phyloP scores from a whole-genome alignment of 2,113 vertebrate species.

The Ranitomeya variabilis region DNA sequence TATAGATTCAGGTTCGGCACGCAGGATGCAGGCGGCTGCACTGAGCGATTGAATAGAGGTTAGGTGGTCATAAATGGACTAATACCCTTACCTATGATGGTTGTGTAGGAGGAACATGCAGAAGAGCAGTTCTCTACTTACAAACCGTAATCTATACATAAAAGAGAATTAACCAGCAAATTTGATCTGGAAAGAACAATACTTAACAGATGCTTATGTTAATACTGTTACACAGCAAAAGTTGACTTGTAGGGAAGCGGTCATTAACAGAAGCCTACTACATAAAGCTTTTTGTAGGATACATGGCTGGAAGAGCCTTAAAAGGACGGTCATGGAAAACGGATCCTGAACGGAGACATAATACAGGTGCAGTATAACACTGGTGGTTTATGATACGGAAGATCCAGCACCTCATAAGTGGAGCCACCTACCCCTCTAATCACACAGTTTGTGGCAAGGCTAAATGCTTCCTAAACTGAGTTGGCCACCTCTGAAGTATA shows the following conservation, averaged over 20 bases:
- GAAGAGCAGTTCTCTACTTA: background rate
- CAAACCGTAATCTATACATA: background rate
- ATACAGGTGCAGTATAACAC: background rate
- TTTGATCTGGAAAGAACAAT: background rate
- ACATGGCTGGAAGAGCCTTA: background rate
- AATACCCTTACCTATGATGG: background rate
- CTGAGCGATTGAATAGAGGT: background rate
- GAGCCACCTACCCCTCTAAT: background rate
- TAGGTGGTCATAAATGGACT: background rate
- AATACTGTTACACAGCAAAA: background rate
- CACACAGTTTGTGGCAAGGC: background rate
- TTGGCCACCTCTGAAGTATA: no score
- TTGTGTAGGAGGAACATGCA: background rate
- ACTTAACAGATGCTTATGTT: background rate
- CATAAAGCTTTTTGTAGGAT: conserved; percentile 3
- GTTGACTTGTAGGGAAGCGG: background rate
- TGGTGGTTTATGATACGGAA: background rate
- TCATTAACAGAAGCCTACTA: background rate
- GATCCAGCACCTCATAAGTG: background rate
- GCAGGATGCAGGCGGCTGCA: background rate
- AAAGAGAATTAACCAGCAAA: background rate
- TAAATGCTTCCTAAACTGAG: background rate
- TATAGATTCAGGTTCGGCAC: no score
- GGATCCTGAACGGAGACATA: background rate
- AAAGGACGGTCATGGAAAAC: background rate